Percentiles rank a stretch among this genome's conserved stretches.
These are phyloP conservation scores for Trypoxylon attenuatum DNA, from an alignment of 2,888 invertebrate genomes.

Conservation along the genomic window DNA sequence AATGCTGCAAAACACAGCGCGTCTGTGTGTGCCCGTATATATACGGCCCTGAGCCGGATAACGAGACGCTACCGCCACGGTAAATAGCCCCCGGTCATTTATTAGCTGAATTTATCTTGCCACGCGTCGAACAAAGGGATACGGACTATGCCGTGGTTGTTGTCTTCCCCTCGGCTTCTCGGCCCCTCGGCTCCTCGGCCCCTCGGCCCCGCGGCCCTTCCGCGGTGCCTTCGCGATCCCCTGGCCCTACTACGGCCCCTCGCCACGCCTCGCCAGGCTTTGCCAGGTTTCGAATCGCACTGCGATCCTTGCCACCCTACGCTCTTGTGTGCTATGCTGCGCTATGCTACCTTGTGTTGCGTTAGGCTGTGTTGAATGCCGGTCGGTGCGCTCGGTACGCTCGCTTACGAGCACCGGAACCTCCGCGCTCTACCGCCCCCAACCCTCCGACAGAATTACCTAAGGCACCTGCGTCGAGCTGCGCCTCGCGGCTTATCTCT, in stretches of 20 bases:
- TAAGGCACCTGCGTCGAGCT: conserved; percentile 50
- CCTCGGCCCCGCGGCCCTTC: background rate
- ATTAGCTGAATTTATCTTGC: conserved; percentile 69
- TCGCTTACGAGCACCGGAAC: background rate
- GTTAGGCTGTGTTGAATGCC: background rate
- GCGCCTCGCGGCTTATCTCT: conserved; percentile 32
- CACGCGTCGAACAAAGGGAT: conserved; percentile 68
- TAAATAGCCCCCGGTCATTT: conserved; percentile 69
- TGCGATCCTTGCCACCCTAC: background rate
- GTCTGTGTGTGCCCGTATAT: conserved; percentile 50
- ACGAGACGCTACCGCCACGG: conserved; percentile 72
- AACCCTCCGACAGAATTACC: conserved; percentile 26
- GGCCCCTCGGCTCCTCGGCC: background rate
- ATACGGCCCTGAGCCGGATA: conserved; percentile 62
- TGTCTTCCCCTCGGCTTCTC: conserved; percentile 34
- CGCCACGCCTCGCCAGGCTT: too few species aligned
- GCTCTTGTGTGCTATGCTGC: conserved; percentile 8
- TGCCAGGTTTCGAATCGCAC: background rate
- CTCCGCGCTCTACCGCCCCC: conserved; percentile 12
- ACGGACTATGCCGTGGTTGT: conserved; percentile 49
- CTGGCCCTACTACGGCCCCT: too few species aligned
- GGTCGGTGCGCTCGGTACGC: background rate
- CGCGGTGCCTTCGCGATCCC: too few species aligned
- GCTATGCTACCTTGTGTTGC: background rate
- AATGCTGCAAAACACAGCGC: conserved; percentile 70